phyloP scores from a whole-genome alignment of 2,888 invertebrate genomes.

The Chloroclysta siterata region DNA sequence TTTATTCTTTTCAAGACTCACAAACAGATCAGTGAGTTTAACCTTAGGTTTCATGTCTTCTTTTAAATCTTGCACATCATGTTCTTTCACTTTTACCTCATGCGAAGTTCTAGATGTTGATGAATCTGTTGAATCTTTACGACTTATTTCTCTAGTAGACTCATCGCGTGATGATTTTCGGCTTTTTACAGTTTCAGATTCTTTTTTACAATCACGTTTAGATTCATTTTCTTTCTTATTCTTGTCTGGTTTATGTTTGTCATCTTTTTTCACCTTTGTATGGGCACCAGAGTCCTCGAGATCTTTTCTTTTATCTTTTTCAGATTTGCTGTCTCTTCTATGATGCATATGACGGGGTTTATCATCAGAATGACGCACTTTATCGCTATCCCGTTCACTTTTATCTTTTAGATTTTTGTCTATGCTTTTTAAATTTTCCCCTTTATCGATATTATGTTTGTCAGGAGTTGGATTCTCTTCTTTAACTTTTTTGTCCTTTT shows the following conservation, averaged over 20 bases:
- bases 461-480: slow-evolving; percentile 46
- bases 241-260: slow-evolving; percentile 78
- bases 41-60: slow-evolving; percentile 68
- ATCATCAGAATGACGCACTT: slow-evolving; percentile 60
- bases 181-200: slow-evolving; percentile 64
- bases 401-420: slow-evolving; percentile 62
- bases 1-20: slow-evolving; percentile 81
- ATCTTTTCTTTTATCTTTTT: slow-evolving; percentile 72
- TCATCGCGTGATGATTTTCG: slow-evolving; percentile 79
- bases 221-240: slow-evolving; percentile 70
- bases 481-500: slow-evolving; percentile 62
- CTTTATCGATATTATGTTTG: slow-evolving; percentile 57
- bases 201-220: slow-evolving; percentile 77
- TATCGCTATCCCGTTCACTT: slow-evolving; percentile 64
- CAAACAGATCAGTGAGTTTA: slow-evolving; percentile 76
- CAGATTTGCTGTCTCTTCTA: slow-evolving; percentile 71
- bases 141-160: slow-evolving; percentile 67
- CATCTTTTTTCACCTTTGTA: slow-evolving; percentile 71
- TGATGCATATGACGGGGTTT: slow-evolving; percentile 79
- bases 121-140: slow-evolving; percentile 82
- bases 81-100: slow-evolving; percentile 67
- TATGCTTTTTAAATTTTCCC: slow-evolving; percentile 30
- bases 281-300: slow-evolving; percentile 49
- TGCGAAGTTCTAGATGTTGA: slow-evolving; percentile 76
- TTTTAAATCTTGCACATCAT: slow-evolving; percentile 66